Conservation (phyloP, 2,888 invertebrate genomes). For the Emesis russula region DNA sequence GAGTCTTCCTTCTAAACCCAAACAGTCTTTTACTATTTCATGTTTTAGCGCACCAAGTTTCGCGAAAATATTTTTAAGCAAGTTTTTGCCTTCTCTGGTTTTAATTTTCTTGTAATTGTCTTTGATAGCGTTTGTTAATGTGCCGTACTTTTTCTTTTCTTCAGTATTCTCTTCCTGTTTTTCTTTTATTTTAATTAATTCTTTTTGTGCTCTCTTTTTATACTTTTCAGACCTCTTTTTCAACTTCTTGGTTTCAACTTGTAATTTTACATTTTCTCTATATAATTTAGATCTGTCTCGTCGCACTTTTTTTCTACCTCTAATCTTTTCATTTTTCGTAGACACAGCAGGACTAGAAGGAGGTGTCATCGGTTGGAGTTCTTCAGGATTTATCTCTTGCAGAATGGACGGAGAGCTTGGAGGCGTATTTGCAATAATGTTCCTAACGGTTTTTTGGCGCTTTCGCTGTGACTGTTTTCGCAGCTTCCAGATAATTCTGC, state of each 20-base stretch:
- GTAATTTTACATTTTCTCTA: conserved; percentile 27
- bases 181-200: conserved; percentile 35
- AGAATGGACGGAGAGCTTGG: too few species aligned
- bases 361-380: too few species aligned
- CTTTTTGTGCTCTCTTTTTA: conserved; percentile 33
- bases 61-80: too few species aligned
- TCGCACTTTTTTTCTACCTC: conserved; percentile 28
- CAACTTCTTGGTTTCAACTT: conserved; percentile 23
- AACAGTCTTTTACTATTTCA: too few species aligned
- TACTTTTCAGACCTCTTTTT: conserved; percentile 30
- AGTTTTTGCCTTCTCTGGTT: conserved; percentile 16
- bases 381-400: too few species aligned
- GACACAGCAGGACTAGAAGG: neutral
- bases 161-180: conserved; percentile 3
- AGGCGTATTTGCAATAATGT: too few species aligned
- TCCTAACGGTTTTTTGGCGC: conserved; percentile 19
- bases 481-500: conserved; percentile 31
- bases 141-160: conserved; percentile 21
- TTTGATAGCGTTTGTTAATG: conserved; percentile 31
- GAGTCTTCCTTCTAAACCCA: too few species aligned
- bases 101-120: conserved; percentile 28
- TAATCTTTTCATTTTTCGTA: conserved; percentile 21
- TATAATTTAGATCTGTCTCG: conserved; percentile 22
- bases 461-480: conserved; percentile 22
- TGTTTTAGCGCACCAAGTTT: too few species aligned